Conservation (phyloP, 2,797 vertebrate genomes). For the Pristis pectinata region DNA sequence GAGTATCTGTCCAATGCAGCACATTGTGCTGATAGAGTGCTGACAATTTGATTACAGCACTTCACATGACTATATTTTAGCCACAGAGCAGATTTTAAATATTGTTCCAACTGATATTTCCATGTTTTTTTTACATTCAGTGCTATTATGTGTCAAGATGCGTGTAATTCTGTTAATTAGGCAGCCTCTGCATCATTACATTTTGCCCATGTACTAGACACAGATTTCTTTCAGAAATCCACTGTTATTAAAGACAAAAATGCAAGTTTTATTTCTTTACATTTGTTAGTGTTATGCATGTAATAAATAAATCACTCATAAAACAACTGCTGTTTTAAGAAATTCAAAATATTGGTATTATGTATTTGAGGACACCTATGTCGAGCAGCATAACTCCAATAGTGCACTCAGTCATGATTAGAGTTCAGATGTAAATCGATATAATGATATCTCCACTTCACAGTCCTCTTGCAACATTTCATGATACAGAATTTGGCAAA, state of each 20-base stretch:
- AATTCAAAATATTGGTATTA: background rate
- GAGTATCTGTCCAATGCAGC: background rate
- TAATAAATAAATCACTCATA: too few species aligned
- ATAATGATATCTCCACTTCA: background rate
- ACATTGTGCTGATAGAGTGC: background rate
- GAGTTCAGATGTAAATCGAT: too few species aligned
- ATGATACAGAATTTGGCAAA: background rate
- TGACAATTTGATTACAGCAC: background rate
- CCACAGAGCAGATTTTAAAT: background rate
- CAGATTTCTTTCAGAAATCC: background rate
- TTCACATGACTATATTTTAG: background rate
- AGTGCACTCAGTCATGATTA: too few species aligned
- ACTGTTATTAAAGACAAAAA: background rate
- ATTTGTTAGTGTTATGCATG: background rate
- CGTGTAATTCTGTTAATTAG: background rate
- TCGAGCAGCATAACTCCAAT: background rate
- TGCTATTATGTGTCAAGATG: background rate
- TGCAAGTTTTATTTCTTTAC: background rate
- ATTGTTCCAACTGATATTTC: slow-evolving; percentile 12
- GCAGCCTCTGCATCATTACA: background rate
- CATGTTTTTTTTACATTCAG: background rate
- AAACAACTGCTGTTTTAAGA: background rate
- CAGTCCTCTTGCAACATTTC: background rate
- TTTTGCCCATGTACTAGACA: background rate
- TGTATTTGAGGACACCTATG: background rate